Conservation (phyloP, 2,888 invertebrate genomes). For the Monopis laevigella region DNA sequence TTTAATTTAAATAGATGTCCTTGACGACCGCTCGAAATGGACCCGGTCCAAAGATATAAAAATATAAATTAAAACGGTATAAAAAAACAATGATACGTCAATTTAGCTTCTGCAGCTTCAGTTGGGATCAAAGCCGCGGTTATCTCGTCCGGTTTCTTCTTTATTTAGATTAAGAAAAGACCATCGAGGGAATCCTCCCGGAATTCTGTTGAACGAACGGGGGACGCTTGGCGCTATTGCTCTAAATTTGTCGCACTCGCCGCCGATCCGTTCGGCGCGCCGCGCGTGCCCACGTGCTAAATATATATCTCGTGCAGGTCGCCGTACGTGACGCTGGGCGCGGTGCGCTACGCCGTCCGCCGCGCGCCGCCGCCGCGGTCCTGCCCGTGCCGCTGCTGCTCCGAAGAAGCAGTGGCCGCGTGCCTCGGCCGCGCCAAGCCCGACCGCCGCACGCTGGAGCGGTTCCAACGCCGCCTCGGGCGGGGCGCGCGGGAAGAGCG, state of each 20-base stretch:
- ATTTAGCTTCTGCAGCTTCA: no score
- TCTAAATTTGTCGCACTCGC: constrained; percentile 61
- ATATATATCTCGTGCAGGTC: constrained; percentile 50
- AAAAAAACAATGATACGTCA: no score
- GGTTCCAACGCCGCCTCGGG: constrained; percentile 73
- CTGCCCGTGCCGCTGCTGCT: constrained; percentile 66
- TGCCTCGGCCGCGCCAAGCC: constrained; percentile 61
- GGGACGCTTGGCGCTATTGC: constrained; percentile 39
- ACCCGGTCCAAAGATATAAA: constrained; percentile 3
- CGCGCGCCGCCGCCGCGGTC: constrained; percentile 70
- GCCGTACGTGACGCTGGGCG: constrained; percentile 73
- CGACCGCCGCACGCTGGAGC: constrained; percentile 77
- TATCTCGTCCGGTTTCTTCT: no score
- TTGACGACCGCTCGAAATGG: constrained; percentile 6
- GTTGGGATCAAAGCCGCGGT: no score
- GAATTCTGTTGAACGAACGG: constrained; percentile 50
- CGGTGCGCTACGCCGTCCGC: constrained; percentile 76
- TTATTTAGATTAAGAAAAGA: constrained; percentile 5
- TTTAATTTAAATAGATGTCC: constrained; percentile 6
- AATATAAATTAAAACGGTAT: no score
- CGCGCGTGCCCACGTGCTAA: constrained; percentile 38
- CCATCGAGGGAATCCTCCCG: constrained; percentile 53
- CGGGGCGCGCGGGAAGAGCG: constrained; percentile 60
- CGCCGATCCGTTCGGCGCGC: constrained; percentile 49
- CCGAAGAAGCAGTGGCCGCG: constrained; percentile 63